Evolutionary conservation across 2,888 invertebrate genomes (phyloP), one percentile per base, ranked within the genome.

Genomic region (Gonocerus acuteangulatus): DNA sequence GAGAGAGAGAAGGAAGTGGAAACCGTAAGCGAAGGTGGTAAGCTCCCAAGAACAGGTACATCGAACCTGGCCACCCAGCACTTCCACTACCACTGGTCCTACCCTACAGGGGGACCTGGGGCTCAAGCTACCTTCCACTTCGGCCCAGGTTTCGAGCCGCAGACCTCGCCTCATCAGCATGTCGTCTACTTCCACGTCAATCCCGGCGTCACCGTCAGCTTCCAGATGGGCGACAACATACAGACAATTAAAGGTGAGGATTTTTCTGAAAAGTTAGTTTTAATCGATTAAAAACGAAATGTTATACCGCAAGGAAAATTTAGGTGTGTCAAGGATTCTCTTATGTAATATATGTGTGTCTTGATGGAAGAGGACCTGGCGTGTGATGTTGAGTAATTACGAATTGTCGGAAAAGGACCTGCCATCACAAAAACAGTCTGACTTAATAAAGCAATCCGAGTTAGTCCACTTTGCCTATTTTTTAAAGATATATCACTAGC

Each of bases 171-270:
- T 39, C 69, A 67, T 54, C 82, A 84, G 70, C 83, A 84, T 72
- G 82, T 86, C 63, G 85, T 87, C 67, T 80, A 84, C 69, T 81
- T 87, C 71, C 87, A 87, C 73, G 82, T 87, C 69, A 83, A 85
- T 74, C 83, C 84, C 11, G 87, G 87, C n/a, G 85, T 87, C 70
- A 83, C 84, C 21, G 83, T 88, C 72, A 83, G 84, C 67, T 82
- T 88, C 70, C 81, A 85, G 73, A 82, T 86, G 71, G 85, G 85
- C 69, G 86, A 86, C 70, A 83, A 83, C 72, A 78, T 85, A 69
- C 86, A 87, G 74, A 79, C 86, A 69, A 82, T 87, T 70, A 80
- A 83, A 82, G 87, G 87, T 87, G 76, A 79, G 81, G n/a, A n/a
- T n/a, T n/a, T n/a, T n/a, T n/a, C n/a, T n/a, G n/a, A n/a, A n/a